Conservation (phyloP, 2,797 vertebrate genomes). For the Anguilla megastoma region DNA sequence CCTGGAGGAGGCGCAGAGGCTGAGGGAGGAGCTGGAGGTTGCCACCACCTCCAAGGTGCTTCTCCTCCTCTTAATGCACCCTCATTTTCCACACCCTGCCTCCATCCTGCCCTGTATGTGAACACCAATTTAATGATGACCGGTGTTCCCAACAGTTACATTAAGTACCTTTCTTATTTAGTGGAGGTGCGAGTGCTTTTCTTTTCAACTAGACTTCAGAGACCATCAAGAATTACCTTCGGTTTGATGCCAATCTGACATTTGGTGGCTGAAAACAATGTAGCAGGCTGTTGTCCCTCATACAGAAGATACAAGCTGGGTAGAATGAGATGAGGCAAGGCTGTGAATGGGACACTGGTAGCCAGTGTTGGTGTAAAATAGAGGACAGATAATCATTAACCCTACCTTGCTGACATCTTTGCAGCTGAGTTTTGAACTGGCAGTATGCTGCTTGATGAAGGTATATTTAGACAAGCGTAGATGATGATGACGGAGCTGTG, state of each 20-base stretch:
- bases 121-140: background rate
- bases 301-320: background rate
- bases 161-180: background rate
- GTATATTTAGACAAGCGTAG: background rate
- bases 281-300: background rate
- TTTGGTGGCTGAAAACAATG: background rate
- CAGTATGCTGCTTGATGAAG: background rate
- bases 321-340: background rate
- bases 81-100: background rate
- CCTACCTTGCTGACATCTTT: background rate
- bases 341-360: background rate
- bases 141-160: background rate
- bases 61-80: no score
- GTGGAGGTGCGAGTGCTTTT: background rate
- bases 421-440: background rate
- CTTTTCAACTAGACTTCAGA: background rate
- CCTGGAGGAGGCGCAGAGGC: constrained; percentile 55
- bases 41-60: constrained; percentile 65
- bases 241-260: background rate
- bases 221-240: background rate
- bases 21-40: constrained; percentile 65
- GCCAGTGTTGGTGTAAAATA: background rate
- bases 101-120: background rate
- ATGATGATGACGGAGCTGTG: background rate
- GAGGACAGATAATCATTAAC: background rate